Conservation (phyloP, 64 coral and sea anemone genomes). For the Montipora sp. region DNA sequence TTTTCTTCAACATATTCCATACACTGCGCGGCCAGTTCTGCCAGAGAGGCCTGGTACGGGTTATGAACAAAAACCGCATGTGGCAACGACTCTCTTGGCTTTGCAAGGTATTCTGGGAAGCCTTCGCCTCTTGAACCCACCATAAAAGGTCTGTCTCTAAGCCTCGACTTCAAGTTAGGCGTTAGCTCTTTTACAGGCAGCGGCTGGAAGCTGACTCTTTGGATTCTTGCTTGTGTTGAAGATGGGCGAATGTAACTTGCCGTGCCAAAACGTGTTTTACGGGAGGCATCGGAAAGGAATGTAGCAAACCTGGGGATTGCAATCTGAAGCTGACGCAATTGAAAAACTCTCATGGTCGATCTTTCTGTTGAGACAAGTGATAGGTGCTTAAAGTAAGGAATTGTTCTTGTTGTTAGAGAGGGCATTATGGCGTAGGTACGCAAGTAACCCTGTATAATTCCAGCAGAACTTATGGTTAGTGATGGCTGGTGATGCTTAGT, state of each 20-base stretch:
- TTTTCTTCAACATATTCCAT: slow-evolving; percentile 25
- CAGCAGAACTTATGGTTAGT: too few species aligned
- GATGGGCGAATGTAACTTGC: neutral
- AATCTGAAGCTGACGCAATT: neutral
- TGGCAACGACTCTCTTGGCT: slow-evolving; percentile 32
- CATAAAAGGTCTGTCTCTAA: neutral
- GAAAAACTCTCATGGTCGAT: neutral
- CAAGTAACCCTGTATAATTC: too few species aligned
- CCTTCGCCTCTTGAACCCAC: slow-evolving; percentile 9
- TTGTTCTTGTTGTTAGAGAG: too few species aligned
- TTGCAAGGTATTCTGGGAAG: slow-evolving; percentile 43
- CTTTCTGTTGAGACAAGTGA: neutral
- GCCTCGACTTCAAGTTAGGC: neutral
- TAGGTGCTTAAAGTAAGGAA: neutral
- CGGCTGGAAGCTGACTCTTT: neutral
- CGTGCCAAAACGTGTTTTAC: neutral
- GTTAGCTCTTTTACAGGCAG: neutral
- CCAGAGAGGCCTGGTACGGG: slow-evolving; percentile 3
- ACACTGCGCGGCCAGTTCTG: slow-evolving; percentile 15
- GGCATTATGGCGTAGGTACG: too few species aligned
- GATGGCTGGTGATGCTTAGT: too few species aligned
- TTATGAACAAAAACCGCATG: neutral
- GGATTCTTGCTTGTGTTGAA: neutral
- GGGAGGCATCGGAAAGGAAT: neutral
- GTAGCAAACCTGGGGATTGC: neutral